Conservation (phyloP, 1,140 invertebrate genomes). For the Oppia nitens region DNA sequence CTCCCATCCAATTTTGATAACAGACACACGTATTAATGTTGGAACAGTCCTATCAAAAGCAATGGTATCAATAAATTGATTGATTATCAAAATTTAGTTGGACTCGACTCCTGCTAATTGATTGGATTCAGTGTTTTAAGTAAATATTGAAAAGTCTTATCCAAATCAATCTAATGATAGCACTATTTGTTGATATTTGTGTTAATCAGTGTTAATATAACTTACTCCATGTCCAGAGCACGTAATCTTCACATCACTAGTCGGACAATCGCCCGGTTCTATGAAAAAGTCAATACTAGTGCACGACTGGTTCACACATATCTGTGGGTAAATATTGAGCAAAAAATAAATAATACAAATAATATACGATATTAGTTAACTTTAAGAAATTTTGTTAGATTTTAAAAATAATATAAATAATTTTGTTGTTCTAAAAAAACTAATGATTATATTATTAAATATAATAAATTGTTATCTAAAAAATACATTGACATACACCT, state of each 20-base stretch:
- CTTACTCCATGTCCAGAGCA: constrained; percentile 86
- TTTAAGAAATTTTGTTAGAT: too few species aligned
- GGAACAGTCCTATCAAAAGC: constrained; percentile 57
- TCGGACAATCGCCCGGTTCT: constrained; percentile 67
- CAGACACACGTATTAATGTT: constrained; percentile 84
- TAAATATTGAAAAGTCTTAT: neutral
- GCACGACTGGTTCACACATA: constrained; percentile 85
- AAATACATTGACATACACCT: constrained; percentile 20
- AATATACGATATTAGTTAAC: too few species aligned
- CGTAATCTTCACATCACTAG: constrained; percentile 63
- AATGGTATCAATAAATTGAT: too few species aligned
- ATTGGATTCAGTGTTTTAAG: neutral
- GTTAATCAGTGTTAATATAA: constrained; percentile 1
- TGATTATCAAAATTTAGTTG: too few species aligned
- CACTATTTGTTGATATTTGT: neutral
- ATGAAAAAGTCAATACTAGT: constrained; percentile 59
- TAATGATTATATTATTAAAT: neutral
- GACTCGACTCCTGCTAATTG: too few species aligned
- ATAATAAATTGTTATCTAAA: constrained; percentile 1
- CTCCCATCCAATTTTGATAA: constrained; percentile 64
- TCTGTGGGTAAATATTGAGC: too few species aligned
- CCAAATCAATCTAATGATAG: neutral
- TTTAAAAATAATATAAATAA: too few species aligned
- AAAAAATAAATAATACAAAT: too few species aligned
- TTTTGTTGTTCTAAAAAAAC: neutral